A percentile compares a stretch with the other conserved stretches of the same genome.
Conservation (phyloP, 2,113 vertebrate species). For the Aptenodytes forsteri region DNA sequence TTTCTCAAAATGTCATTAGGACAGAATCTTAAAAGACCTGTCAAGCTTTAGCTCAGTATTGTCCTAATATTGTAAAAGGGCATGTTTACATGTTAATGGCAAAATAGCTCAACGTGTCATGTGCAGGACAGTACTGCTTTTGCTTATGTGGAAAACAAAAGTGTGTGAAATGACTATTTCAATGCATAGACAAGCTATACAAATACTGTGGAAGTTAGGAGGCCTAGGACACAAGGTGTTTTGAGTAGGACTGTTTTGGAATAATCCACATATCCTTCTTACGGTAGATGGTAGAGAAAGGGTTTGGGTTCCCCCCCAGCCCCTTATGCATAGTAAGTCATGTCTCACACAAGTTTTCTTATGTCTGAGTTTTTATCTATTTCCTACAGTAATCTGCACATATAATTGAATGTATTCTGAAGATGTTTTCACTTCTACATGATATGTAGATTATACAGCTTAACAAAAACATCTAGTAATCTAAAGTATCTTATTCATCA, state of each 20-base stretch:
- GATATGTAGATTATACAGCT: not conserved
- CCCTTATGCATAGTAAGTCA: not conserved
- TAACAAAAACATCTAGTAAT: not conserved
- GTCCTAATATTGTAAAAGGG: not conserved
- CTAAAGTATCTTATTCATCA: not conserved
- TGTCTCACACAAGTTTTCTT: not conserved
- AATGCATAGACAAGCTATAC: not conserved
- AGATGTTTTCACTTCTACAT: not conserved
- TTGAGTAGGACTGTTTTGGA: not conserved
- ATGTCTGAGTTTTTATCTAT: not conserved
- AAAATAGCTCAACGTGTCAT: not conserved
- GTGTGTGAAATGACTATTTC: not conserved
- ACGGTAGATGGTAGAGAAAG: not conserved
- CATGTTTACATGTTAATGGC: not conserved
- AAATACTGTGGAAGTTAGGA: not conserved
- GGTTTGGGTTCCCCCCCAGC: not conserved
- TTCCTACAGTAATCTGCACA: not conserved
- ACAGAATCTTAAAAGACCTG: not conserved
- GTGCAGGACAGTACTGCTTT: not conserved
- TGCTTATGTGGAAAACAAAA: not conserved
- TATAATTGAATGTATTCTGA: not conserved
- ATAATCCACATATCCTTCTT: not conserved
- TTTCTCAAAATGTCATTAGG: not conserved
- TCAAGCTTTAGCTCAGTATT: not conserved
- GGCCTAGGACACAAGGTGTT: not conserved